Base-by-base conservation (phyloP, 2,797 vertebrate genomes). In the Chiloscyllium punctatum region DNA sequence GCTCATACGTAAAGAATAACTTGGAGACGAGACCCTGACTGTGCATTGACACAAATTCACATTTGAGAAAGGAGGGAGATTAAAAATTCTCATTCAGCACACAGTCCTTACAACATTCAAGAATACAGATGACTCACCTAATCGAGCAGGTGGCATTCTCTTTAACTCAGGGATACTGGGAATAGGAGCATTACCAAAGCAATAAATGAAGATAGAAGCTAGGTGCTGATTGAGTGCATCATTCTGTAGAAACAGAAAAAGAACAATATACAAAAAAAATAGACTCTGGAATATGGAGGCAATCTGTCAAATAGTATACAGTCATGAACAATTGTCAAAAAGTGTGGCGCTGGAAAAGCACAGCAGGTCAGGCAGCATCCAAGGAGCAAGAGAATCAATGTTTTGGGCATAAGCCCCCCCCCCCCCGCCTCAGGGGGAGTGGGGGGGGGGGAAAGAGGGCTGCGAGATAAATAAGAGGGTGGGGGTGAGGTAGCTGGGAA, bases 181-280 rank as follows among this genome's bases (percentile, higher is more conserved):
- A 48, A 99, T 98, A 0, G 99, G 99, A 69, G 98, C 98, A 95
- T 98, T 98, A 96, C 99, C 99, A 0, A 99, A 99, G 97, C 99
- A 99, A 97, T 98, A 98, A 88, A 98, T 98, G 97, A 99, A 99
- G 97, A 99, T 98, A 97, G 97, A 74, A 0, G 98, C 98, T 77
- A 99, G 97, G 97, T 99, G 99, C 96, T 99, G 99, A 74, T 97
- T 98, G 96, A 99, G 97, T 0, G 98, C 97, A 51, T 99, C 99
- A 0, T 98, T 99, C 99, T 99, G 97, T 5, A 72, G 96, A 96
- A 95, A 96, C 95, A 0, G 66, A 96, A 33, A 62, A 62, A 9
- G 57, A 27, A 53, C 48, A 0, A 0, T 7, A 72, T 66, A 57
- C 15, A 57, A 53, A 88, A 86, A 57, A 33, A 33, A 30, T 51